These are phyloP conservation scores for Tortrix viridana DNA, from an alignment of 2,888 invertebrate genomes.

Conservation along the genomic window DNA sequence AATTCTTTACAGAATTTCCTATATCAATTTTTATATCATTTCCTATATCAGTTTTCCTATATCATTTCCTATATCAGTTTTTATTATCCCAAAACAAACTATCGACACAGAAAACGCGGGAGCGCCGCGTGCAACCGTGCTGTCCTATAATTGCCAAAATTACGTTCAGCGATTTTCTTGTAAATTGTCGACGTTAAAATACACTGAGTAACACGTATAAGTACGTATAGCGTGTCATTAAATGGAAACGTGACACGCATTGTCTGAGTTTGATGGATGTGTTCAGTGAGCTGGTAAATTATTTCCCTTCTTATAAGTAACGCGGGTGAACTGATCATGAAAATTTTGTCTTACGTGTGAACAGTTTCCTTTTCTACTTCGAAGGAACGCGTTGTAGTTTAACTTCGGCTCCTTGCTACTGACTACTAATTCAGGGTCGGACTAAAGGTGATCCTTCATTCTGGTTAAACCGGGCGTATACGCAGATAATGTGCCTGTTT, in stretches of 20 bases:
- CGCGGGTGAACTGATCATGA: not conserved
- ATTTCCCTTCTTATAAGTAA: constrained; percentile 6
- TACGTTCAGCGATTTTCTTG: constrained; percentile 31
- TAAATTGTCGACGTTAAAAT: constrained; percentile 23
- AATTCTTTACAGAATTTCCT: too few relatives aligned
- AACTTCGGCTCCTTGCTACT: too few relatives aligned
- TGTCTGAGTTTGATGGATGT: constrained; percentile 22
- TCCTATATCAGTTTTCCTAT: too few relatives aligned
- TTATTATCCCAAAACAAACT: too few relatives aligned
- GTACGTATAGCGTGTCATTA: constrained; percentile 27
- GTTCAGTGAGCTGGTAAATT: constrained; percentile 7
- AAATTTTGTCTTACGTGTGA: not conserved
- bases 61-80: too few relatives aligned
- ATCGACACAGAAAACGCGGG: not conserved
- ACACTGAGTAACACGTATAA: constrained; percentile 16
- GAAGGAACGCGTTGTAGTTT: too few relatives aligned
- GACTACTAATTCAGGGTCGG: too few relatives aligned
- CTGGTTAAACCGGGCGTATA: too few relatives aligned
- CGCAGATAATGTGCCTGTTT: too few relatives aligned
- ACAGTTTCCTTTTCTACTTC: not conserved
- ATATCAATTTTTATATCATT: too few relatives aligned
- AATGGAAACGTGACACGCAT: constrained; percentile 32
- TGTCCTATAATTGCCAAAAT: constrained; percentile 29
- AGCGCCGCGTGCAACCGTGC: not conserved
- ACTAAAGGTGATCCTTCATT: too few relatives aligned